Conservation (phyloP, 2,113 vertebrate genomes). For the Daboia siamensis region DNA sequence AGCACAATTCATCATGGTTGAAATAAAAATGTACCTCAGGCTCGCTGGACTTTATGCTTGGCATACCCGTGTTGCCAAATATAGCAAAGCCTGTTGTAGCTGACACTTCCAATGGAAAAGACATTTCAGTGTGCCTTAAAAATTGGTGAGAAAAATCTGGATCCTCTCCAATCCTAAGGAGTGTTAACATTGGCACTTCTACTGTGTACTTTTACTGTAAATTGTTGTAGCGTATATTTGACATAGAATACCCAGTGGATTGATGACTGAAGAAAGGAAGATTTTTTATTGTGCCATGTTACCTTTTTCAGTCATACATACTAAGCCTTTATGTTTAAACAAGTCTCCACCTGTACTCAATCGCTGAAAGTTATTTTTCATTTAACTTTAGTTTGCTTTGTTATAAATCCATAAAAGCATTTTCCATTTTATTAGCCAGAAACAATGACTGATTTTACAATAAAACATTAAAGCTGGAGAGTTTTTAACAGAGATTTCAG, state of each 20-base stretch:
- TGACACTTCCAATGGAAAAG: slow-evolving; percentile 85
- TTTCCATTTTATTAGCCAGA: slow-evolving; percentile 82
- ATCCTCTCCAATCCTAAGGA: slow-evolving; percentile 81
- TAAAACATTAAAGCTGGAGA: slow-evolving; percentile 68
- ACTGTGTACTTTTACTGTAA: slow-evolving; percentile 88
- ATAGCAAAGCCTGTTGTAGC: slow-evolving; percentile 85
- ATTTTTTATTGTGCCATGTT: slow-evolving; percentile 84
- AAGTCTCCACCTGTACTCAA: slow-evolving; percentile 83
- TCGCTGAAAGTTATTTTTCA: slow-evolving; percentile 81
- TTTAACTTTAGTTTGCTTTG: slow-evolving; percentile 76
- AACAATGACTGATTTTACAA: slow-evolving; percentile 72
- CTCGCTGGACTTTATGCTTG: slow-evolving; percentile 74
- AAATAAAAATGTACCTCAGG: slow-evolving; percentile 78
- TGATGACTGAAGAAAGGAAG: slow-evolving; percentile 83
- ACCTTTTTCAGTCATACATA: slow-evolving; percentile 91
- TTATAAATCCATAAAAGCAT: slow-evolving; percentile 81
- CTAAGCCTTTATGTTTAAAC: slow-evolving; percentile 82
- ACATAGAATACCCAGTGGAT: slow-evolving; percentile 86
- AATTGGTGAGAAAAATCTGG: slow-evolving; percentile 87
- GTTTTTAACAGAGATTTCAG: slow-evolving; percentile 67
- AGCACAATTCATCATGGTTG: slow-evolving; percentile 80
- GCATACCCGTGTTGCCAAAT: slow-evolving; percentile 82
- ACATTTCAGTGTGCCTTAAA: slow-evolving; percentile 85
- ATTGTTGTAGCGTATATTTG: slow-evolving; percentile 93
- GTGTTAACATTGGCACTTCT: slow-evolving; percentile 92